Evolutionary conservation across 1,140 invertebrate genomes (phyloP).

Genomic region (Drosophila murphyi): DNA sequence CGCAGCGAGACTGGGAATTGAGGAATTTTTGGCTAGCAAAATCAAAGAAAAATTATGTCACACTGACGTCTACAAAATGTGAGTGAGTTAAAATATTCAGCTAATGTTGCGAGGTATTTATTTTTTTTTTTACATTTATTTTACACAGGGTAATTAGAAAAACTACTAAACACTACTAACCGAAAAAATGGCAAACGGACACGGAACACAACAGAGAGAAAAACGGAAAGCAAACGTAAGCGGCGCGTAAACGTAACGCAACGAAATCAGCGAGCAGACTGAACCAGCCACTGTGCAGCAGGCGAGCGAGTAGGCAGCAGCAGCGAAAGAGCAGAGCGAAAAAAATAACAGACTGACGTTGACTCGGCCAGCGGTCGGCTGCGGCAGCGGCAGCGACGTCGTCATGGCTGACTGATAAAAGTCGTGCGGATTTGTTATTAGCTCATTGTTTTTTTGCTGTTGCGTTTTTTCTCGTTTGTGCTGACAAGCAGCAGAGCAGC

Average conservation of each 20-base stretch:
- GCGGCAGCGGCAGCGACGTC: constrained; percentile 35
- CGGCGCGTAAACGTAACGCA: constrained; percentile 59
- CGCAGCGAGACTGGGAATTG: constrained; percentile 35
- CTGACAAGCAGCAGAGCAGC: constrained; percentile 25
- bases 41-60: constrained; percentile 68
- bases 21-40: constrained; percentile 68
- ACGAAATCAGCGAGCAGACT: constrained; percentile 76
- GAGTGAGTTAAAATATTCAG: constrained; percentile 39
- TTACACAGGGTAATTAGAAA: constrained; percentile 18
- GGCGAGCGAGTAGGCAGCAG: constrained; percentile 41
- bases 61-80: constrained; percentile 64
- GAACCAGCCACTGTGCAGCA: constrained; percentile 62
- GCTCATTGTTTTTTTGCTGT: constrained; percentile 57
- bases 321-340: constrained; percentile 23
- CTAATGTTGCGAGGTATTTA: constrained; percentile 8
- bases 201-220: constrained; percentile 43
- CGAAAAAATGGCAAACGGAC: constrained; percentile 54
- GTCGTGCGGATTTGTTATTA: constrained; percentile 60
- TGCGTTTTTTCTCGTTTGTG: constrained; percentile 41
- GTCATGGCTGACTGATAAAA: constrained; percentile 71
- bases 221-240: constrained; percentile 48
- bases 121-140: constrained; percentile 9
- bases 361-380: constrained; percentile 35
- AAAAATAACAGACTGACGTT: constrained; percentile 19
- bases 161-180: constrained; percentile 33